Evolutionary conservation across 2,113 vertebrate genomes (phyloP).

Genomic region (Semnornis frantzii): DNA sequence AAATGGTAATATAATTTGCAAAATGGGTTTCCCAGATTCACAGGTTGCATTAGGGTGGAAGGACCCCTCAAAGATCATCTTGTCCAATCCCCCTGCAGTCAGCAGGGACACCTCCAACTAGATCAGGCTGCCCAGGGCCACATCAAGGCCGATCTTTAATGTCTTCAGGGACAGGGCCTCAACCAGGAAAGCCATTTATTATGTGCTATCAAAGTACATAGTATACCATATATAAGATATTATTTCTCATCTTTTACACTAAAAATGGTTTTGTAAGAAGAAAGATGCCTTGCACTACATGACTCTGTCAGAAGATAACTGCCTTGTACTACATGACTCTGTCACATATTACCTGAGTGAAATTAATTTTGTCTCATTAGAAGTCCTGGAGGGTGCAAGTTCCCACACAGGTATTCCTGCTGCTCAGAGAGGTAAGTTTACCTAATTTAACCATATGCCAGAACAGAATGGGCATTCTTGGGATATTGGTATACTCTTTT

Average conservation of each 20-base stretch:
- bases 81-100: too few species aligned
- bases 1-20: not conserved
- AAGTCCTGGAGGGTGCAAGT: slow-evolving; percentile 81
- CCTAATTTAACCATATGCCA: slow-evolving; percentile 58
- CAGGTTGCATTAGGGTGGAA: too few species aligned
- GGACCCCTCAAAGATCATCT: too few species aligned
- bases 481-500: slow-evolving; percentile 54
- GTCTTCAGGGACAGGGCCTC: too few species aligned
- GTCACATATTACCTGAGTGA: not conserved
- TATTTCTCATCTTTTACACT: not conserved
- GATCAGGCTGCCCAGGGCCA: too few species aligned
- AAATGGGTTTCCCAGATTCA: not conserved
- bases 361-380: slow-evolving; percentile 79
- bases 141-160: not conserved
- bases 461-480: slow-evolving; percentile 61
- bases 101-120: too few species aligned
- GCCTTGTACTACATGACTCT: slow-evolving; percentile 12
- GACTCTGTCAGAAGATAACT: not conserved
- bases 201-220: not conserved
- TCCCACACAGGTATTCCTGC: slow-evolving; percentile 82
- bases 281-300: slow-evolving; percentile 20
- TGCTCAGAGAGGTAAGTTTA: slow-evolving; percentile 87
- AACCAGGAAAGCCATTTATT: not conserved
- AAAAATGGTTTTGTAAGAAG: not conserved
- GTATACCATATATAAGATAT: not conserved